phyloP scores from a whole-genome alignment of 2,888 invertebrate genomes.

The Philhelius pedissequus region DNA sequence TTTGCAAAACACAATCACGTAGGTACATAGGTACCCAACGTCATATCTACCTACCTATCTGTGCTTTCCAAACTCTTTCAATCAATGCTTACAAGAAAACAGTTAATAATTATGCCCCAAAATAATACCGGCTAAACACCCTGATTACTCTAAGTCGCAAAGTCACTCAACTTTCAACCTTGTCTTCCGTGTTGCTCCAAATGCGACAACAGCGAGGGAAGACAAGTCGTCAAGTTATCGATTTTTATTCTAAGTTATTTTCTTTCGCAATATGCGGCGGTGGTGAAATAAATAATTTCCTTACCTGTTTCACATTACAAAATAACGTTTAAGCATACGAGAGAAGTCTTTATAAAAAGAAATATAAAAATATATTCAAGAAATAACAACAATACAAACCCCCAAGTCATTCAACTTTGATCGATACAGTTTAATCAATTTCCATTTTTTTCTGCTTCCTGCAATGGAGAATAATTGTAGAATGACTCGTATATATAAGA shows the following conservation, averaged over 20 bases:
- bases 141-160: conserved; percentile 12
- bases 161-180: conserved; percentile 62
- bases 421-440: conserved; percentile 68
- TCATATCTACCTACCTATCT: not conserved
- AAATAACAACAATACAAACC: conserved; percentile 48
- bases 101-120: not conserved
- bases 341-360: not conserved
- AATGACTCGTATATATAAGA: conserved; percentile 40
- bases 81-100: not conserved
- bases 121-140: conserved; percentile 12
- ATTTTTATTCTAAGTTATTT: conserved; percentile 28
- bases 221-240: conserved; percentile 26
- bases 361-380: not conserved
- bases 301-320: conserved; percentile 49
- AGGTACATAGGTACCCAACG: conserved; percentile 31
- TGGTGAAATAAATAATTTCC: conserved; percentile 28
- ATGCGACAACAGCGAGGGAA: not conserved
- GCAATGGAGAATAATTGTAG: not conserved
- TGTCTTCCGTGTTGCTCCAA: not conserved
- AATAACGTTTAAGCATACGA: conserved; percentile 12
- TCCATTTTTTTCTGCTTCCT: conserved; percentile 11
- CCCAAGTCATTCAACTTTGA: conserved; percentile 65
- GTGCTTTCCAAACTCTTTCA: not conserved
- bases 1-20: no score
- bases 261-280: conserved; percentile 9